Percentiles rank a stretch among this genome's conserved stretches.
phyloP scores from a whole-genome alignment of 2,113 vertebrate species.

The Cyanoramphus novaezelandiae region DNA sequence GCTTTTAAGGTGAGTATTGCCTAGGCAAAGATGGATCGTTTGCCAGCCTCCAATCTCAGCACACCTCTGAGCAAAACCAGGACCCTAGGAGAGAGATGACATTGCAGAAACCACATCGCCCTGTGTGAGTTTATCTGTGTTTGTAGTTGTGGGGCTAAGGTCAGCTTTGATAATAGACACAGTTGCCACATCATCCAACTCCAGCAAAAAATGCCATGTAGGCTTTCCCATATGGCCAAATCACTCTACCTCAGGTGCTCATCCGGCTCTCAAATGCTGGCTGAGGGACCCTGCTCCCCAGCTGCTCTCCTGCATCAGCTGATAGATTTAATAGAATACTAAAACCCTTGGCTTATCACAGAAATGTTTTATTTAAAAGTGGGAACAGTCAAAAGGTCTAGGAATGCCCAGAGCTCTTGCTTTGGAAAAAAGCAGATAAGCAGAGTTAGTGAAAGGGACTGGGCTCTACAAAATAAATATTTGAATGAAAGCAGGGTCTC shows the following conservation, averaged over 20 bases:
- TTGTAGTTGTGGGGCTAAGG: not conserved
- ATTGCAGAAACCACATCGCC: not conserved
- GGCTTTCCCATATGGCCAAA: not conserved
- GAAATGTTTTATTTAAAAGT: not conserved
- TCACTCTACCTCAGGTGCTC: not conserved
- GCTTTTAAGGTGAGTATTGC: not conserved
- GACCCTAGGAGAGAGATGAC: not conserved
- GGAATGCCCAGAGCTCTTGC: not conserved
- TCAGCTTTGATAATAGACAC: not conserved
- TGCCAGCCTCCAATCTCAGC: not conserved
- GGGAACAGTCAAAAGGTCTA: not conserved
- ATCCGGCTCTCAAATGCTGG: not conserved
- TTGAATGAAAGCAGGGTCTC: not conserved
- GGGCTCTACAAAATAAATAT: not conserved
- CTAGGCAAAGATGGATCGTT: not conserved
- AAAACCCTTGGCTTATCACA: not conserved
- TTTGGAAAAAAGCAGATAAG: not conserved
- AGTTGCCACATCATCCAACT: not conserved
- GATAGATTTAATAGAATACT: not conserved
- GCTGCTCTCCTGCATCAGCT: fast-evolving
- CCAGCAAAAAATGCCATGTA: not conserved
- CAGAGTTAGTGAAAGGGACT: not conserved
- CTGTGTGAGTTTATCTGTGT: not conserved
- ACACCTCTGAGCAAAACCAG: not conserved
- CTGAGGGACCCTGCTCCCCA: not conserved